These are phyloP conservation scores for Globia sparganii DNA, from an alignment of 2,888 invertebrate species.

Conservation along the genomic window DNA sequence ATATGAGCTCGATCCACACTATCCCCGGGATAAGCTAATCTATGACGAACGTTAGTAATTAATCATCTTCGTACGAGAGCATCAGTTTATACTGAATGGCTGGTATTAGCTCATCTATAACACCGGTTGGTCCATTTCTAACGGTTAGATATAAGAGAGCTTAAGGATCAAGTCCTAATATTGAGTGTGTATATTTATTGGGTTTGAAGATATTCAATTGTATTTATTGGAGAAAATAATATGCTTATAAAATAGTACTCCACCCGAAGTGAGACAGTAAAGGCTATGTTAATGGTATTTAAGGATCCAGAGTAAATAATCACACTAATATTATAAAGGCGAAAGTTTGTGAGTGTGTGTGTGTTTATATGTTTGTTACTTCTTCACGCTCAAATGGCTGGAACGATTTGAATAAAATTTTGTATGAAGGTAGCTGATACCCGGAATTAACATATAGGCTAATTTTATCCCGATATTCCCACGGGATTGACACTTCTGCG, in stretches of 20 bases:
- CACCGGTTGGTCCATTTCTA: constrained; percentile 11
- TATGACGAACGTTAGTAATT: constrained; percentile 57
- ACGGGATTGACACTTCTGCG: too few species aligned
- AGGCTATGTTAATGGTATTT: neutral
- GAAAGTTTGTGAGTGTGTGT: too few species aligned
- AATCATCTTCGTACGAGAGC: constrained; percentile 53
- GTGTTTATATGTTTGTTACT: too few species aligned
- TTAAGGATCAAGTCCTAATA: constrained; percentile 14
- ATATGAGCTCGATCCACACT: constrained; percentile 17
- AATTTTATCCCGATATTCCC: too few species aligned
- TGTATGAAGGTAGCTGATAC: too few species aligned
- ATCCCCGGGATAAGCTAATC: constrained; percentile 44
- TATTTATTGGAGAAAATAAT: neutral
- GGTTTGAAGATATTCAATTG: neutral
- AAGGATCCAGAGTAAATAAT: neutral
- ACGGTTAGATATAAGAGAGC: constrained; percentile 20
- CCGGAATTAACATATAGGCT: too few species aligned
- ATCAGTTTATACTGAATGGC: constrained; percentile 48
- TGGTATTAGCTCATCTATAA: constrained; percentile 32
- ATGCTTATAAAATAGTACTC: neutral
- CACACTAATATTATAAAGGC: too few species aligned
- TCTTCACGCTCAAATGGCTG: too few species aligned
- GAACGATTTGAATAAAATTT: too few species aligned
- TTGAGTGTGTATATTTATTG: neutral
- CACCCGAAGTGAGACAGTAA: neutral